Base-by-base conservation (phyloP, 2,888 invertebrate genomes). In the Lysandra coridon region DNA sequence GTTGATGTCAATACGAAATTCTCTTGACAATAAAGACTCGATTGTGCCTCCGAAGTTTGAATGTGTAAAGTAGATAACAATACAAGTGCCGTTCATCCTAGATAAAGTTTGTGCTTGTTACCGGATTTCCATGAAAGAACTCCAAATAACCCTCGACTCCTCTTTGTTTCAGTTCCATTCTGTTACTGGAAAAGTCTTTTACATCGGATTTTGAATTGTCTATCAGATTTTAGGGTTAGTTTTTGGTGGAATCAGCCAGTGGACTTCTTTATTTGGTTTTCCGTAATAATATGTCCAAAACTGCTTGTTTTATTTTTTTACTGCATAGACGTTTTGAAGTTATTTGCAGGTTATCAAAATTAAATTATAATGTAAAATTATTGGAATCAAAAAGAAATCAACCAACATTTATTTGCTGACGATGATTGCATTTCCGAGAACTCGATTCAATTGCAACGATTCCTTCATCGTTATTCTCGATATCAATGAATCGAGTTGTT, bases 401-500 rank as follows among this genome's bases (percentile, higher is more conserved):
- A 53, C 12, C 53, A 53, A 14, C 10, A 49, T 30, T 69, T 30
- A 30, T 37, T 37, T 33, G 33, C 57, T 57, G 57, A 17, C 57
- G 57, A 17, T 57, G 30, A 23, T 12, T 53, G 57, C 53, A 53
- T 57, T 76, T 53, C 69, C 33, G 69, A 69, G 69, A 33, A 69
- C 69, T 33, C 69, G 69, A 30, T 7, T 69, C 64, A 69, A 69
- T 33, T 69, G 69, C 69, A 69, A 69, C 33, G 37, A 69, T 69
- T 69, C 12, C 33, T 75, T 49, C 75, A 75, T 75, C 23, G 49
- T 44, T 30, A 69, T 69, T 69, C 30, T 80, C 74, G 78, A 91
- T 91, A 86, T 84, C 85, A 87, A 85, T 85, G 85, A 83, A 83
- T 85, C 85, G 89, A 92, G 91, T 91, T 90, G 88, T 91, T 91